These are phyloP conservation scores for Amphilophus citrinellus DNA, from an alignment of 2,113 vertebrate genomes.

Conservation along the genomic window DNA sequence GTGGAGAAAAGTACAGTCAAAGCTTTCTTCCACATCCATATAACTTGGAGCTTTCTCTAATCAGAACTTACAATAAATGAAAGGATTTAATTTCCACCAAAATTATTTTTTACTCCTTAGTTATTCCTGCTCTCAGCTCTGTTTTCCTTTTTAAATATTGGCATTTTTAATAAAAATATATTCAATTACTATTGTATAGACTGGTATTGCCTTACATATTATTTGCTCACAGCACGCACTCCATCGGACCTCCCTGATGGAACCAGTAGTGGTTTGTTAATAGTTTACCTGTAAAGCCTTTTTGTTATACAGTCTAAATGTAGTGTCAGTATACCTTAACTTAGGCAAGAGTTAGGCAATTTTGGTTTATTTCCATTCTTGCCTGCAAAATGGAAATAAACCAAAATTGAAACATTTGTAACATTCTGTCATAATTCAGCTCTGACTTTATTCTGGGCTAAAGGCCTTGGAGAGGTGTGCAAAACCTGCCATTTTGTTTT, in stretches of 20 bases:
- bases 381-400: no score
- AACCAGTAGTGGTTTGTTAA: background rate
- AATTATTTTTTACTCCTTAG: background rate
- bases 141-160: fast-evolving
- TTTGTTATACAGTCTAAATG: no score
- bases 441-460: no score
- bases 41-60: background rate
- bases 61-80: background rate
- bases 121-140: background rate
- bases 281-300: background rate
- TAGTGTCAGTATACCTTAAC: no score
- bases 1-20: background rate
- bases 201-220: background rate
- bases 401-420: no score
- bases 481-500: background rate
- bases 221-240: background rate
- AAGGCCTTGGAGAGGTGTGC: background rate
- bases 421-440: no score
- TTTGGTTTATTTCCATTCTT: no score
- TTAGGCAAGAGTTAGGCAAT: no score
- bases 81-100: background rate
- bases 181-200: background rate
- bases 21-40: background rate
- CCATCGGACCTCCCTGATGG: background rate
- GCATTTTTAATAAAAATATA: no score